Base-by-base conservation (phyloP, 2,113 vertebrate genomes). In the Otus sunia region DNA sequence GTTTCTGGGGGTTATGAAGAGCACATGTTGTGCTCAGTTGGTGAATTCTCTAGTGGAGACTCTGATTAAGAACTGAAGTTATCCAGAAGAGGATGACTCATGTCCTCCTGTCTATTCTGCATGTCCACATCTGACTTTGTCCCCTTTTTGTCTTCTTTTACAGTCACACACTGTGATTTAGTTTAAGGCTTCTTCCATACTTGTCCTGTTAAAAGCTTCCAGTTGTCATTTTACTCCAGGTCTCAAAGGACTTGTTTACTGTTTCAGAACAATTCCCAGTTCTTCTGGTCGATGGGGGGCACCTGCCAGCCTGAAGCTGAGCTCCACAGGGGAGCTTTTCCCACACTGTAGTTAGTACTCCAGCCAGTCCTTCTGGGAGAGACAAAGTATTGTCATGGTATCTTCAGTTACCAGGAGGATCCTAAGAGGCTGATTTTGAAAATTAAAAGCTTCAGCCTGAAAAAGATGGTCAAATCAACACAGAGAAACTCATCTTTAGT, bases 51-150 rank as follows among this genome's bases (percentile, higher is more conserved):
- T 71, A 47, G 60, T 64, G 66, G 37, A 88, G 55, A 20, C 39
- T 87, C 60, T 58, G 75, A 88, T 90, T 87, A 85, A 83, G 85
- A 95, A 25, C 53, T 88, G 15, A 92, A 80, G 69, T 89, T 92
- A 80, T 41, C 39, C 86, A 86, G 83, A 84, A 67, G 86, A 74
- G n/a, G 56, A 2, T 75, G 84, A 94, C 62, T 91, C 77, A 58
- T 53, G 76, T 78, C 73, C 58, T 92, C 43, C 56, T 72, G 56
- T 88, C 79, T 90, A 39, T 79, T 58, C 41, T 88, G 9, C 18
- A 5, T 64, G 41, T 59, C 63, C 55, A 82, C 49, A 47, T 74
- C 63, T 80, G 55, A 76, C 55, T 90, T 78, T 55, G 50, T 88
- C 71, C 59, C 18, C 21, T 71, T 88, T 60, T 82, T 53, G 49